These are phyloP conservation scores for Crotalus horridus DNA, from an alignment of 2,113 vertebrate genomes.

Conservation along the genomic window DNA sequence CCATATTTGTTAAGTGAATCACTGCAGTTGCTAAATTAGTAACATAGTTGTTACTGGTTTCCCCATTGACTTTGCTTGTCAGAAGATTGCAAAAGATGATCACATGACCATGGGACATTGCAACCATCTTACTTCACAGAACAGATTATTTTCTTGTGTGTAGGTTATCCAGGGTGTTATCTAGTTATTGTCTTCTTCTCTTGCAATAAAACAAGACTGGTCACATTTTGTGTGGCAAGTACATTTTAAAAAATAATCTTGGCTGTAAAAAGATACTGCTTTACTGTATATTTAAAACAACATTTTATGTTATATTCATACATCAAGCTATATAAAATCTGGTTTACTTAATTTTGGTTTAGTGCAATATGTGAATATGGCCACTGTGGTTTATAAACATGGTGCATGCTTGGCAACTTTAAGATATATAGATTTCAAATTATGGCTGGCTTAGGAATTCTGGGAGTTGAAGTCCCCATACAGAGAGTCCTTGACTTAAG, in stretches of 20 bases:
- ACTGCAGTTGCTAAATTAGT: not conserved
- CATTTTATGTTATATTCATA: not conserved
- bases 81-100: not conserved
- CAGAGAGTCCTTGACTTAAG: not conserved
- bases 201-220: not conserved
- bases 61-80: not conserved
- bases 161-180: not conserved
- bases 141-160: not conserved
- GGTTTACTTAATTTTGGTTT: not conserved
- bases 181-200: not conserved
- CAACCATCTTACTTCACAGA: not conserved
- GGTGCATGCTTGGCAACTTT: not conserved
- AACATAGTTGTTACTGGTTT: not conserved
- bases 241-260: not conserved
- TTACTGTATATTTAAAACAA: conserved; percentile 23
- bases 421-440: not conserved
- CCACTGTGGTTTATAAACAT: not conserved
- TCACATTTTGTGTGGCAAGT: not conserved
- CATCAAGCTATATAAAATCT: not conserved
- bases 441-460: not conserved
- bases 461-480: too few species aligned
- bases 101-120: not conserved
- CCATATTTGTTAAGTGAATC: not conserved
- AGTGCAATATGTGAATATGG: not conserved
- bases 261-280: not conserved